Evolutionary conservation across 2,888 invertebrate genomes (phyloP).

Genomic region (Vanessa cardui): DNA sequence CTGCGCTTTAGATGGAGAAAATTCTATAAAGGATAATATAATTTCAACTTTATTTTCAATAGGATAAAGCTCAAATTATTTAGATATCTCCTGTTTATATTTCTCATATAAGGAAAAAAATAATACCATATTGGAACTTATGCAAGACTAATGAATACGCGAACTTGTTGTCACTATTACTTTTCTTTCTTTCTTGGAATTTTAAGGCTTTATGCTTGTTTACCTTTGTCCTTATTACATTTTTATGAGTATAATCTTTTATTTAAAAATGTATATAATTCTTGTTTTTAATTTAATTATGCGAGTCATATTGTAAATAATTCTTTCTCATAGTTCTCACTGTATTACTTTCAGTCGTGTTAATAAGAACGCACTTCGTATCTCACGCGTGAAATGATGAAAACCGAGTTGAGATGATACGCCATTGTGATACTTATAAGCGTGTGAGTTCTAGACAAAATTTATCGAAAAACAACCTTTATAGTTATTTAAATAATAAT

Average conservation of each 20-base stretch:
- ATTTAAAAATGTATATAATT: background rate
- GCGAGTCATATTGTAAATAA: too few relatives aligned
- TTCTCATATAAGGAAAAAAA: constrained; percentile 31
- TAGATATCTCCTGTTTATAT: background rate
- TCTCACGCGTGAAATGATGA: too few relatives aligned
- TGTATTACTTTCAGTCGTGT: background rate
- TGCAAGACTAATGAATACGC: constrained; percentile 35
- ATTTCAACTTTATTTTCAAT: constrained; percentile 17
- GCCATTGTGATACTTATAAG: too few relatives aligned
- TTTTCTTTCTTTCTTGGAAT: constrained; percentile 26
- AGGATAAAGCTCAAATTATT: constrained; percentile 17
- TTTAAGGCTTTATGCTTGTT: constrained; percentile 14
- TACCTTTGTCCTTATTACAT: background rate
- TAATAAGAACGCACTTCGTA: too few relatives aligned
- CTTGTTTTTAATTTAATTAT: background rate
- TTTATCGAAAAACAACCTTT: background rate
- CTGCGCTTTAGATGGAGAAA: constrained; percentile 30
- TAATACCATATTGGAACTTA: constrained; percentile 35
- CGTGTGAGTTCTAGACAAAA: too few relatives aligned
- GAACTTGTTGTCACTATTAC: constrained; percentile 30
- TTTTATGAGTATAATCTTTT: background rate
- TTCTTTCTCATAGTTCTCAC: background rate
- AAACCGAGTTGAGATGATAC: too few relatives aligned
- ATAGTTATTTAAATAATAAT: background rate
- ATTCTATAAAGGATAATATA: constrained; percentile 15